Conservation (phyloP, 2,888 invertebrate species). For the Sussaba pulchella region DNA sequence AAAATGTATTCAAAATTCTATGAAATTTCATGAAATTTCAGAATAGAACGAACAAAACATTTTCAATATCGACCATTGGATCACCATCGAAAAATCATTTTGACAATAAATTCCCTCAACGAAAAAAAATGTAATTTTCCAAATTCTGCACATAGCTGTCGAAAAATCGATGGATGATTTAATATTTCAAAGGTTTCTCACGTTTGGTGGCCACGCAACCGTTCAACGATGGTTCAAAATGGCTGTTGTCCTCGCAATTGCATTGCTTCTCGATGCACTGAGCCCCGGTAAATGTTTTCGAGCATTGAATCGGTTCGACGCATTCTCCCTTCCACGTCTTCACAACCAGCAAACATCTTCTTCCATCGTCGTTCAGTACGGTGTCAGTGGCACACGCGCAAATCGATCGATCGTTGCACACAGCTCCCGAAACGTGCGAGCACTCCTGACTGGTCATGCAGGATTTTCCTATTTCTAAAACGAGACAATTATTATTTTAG, state of each 20-base stretch:
- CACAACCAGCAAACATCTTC: slow-evolving; percentile 68
- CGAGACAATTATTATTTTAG: not conserved
- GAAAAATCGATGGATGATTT: not conserved
- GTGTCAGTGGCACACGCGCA: slow-evolving; percentile 69
- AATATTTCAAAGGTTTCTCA: slow-evolving; percentile 28
- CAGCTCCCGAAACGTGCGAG: slow-evolving; percentile 60
- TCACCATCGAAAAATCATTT: no score
- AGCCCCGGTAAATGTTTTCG: slow-evolving; percentile 56
- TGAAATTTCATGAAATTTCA: no score
- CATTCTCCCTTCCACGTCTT: slow-evolving; percentile 65
- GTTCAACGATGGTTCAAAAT: slow-evolving; percentile 60
- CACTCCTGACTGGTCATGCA: slow-evolving; percentile 68
- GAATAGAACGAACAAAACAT: no score
- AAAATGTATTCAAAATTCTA: no score
- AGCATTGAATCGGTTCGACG: slow-evolving; percentile 70
- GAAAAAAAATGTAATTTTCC: no score
- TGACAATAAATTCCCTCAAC: no score
- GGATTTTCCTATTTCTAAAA: slow-evolving; percentile 11
- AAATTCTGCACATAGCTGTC: no score
- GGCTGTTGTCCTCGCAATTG: slow-evolving; percentile 65
- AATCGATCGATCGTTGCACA: slow-evolving; percentile 62
- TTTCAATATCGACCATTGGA: no score
- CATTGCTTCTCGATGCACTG: slow-evolving; percentile 70
- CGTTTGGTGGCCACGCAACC: slow-evolving; percentile 69
- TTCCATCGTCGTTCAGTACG: slow-evolving; percentile 49